Percentiles rank a stretch among this genome's conserved stretches.
phyloP scores from a whole-genome alignment of 2,113 vertebrate species.

The Asarcornis scutulata region DNA sequence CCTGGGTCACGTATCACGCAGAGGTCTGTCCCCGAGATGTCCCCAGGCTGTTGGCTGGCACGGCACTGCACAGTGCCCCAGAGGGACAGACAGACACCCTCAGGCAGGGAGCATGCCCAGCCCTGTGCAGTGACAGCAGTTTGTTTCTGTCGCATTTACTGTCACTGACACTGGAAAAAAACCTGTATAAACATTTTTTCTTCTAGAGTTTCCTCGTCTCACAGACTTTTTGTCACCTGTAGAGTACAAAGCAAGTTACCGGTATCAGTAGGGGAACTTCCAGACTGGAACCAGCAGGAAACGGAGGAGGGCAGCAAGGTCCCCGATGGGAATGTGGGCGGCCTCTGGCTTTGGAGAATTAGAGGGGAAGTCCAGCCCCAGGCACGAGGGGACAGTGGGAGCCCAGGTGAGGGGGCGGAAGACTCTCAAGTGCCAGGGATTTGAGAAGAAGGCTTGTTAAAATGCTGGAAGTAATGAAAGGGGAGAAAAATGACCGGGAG shows the following conservation, averaged over 20 bases:
- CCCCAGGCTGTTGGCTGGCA: background rate
- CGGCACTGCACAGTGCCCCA: fast-evolving
- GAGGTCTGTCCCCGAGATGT: background rate
- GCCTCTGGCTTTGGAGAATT: background rate
- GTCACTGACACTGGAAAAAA: background rate
- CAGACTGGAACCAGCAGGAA: slow-evolving; percentile 13
- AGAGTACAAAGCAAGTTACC: background rate
- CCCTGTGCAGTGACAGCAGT: fast-evolving
- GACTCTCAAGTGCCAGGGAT: slow-evolving; percentile 2
- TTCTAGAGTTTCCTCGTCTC: background rate
- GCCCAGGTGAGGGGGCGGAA: slow-evolving; percentile 2
- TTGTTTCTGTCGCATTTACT: background rate
- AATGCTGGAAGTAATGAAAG: slow-evolving; percentile 51
- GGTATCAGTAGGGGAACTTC: background rate
- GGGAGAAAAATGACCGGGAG: slow-evolving; percentile 30
- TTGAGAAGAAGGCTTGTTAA: slow-evolving; percentile 19
- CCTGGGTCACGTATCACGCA: fast-evolving
- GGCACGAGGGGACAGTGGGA: background rate
- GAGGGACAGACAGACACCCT: background rate
- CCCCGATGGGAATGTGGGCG: background rate
- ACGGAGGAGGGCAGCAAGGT: slow-evolving; percentile 29
- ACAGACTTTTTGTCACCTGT: background rate
- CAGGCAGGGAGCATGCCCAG: too few species aligned
- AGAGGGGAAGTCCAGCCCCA: background rate
- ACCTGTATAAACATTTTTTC: fast-evolving